Base-by-base conservation (phyloP, 2,797 vertebrate genomes). In the Poeciliopsis gracilis region DNA sequence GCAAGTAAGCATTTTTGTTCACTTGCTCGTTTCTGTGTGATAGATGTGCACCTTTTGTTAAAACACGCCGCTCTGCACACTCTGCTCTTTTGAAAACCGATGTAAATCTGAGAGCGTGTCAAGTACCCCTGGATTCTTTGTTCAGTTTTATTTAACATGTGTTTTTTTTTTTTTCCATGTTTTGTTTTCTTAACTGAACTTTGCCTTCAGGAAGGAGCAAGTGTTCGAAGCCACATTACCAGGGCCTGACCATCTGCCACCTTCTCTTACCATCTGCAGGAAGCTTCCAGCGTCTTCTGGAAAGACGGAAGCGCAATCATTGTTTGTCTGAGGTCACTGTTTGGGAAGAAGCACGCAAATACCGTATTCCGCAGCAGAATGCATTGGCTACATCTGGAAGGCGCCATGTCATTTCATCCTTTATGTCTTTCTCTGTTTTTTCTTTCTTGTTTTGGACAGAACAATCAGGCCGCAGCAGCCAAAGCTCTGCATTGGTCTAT, bases 1-100 rank as follows among this genome's bases (percentile, higher is more conserved):
- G 79, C 86, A 73, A 87, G 82, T 92, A 86, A 89, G 87, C 90
- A 86, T 69, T 74, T 74, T 87, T 90, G 78, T 78, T 79, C 15
- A 9, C 75, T 76, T 73, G 33, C 73, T 78, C 46, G 28, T 70
- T 15, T 0, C 71, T 57, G 38, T 57, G 46, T 78, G 55, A 80
- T 75, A 73, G 69, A 85, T 72, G 47, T 76, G 41, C 47, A 41
- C 77, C 51, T 78, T 63, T 18, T 47, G 76, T 28, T 79, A 61
- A 61, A 15, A 61, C 57, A 15, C 33, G 57, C 15, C 5, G 46
- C 11, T 12, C 73, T 83, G 75, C 77, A 73, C 72, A 59, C 41
- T 77, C n/a, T 71, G 30, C 49, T 69, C 12, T 69, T 69, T 80
- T 51, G 6, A 51, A 63, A 73, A 77, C 38, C 0, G 2, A 72